Evolutionary conservation across 2,888 invertebrate genomes (phyloP), one percentile per base, ranked within the genome.

Genomic region (Drosophila merina): DNA sequence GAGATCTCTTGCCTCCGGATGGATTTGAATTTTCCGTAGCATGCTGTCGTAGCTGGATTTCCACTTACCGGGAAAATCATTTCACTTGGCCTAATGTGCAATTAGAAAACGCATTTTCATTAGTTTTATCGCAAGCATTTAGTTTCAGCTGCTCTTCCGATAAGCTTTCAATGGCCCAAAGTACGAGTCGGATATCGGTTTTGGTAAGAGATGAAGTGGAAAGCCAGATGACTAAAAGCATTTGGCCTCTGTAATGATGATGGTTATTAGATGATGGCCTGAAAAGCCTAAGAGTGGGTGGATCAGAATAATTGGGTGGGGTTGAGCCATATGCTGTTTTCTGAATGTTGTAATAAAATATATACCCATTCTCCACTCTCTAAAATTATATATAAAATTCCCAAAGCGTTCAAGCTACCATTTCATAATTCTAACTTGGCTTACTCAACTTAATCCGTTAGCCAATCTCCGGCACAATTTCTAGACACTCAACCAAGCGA

Each of bases 81-180:
- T 89, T 88, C 88, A 89, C 90, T 90, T 85, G 77, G 77, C 69
- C 80, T 89, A 89, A 90, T 90, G 90, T 85, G 83, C 89, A 89
- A 89, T 90, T 88, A 89, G 76, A 83, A 79, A 83, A 85, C 76
- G 76, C 81, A 88, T 89, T 88, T 89, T 88, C 86, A 89, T 89
- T 89, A 88, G 81, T 80, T 83, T 89, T 90, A 89, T 89, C 90
- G 83, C 75, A 50, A 76, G 71, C 71, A 77, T 87, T 88, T 75
- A 58, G 74, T 62, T 82, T 75, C 85, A 74, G 70, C 83, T 60
- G 57, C 57, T 55, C 49, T 30, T 42, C 36, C 75, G 77, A 84
- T 80, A 81, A 75, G 81, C 82, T 81, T 75, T 87, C 75, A 73
- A 87, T 84, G 42, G 40, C 10, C 36, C 38, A 4, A 38, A 59